phyloP scores from a whole-genome alignment of 2,113 vertebrate genomes.

The Ahaetulla prasina region DNA sequence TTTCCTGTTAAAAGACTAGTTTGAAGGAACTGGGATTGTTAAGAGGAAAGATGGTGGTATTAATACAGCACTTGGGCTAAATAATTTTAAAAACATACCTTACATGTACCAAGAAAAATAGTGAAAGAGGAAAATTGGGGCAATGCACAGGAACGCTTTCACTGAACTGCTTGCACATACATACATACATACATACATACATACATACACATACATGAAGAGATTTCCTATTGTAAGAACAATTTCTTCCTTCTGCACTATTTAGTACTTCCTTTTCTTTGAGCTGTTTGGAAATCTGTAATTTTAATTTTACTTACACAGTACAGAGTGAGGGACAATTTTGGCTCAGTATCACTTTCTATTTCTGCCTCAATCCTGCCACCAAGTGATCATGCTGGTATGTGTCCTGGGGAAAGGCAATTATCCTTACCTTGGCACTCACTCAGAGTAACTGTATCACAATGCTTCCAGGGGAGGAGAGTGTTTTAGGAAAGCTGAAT shows the following conservation, averaged over 20 bases:
- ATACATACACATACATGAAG: background rate
- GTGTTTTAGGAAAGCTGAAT: constrained; percentile 4
- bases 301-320: background rate
- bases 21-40: constrained; percentile 21
- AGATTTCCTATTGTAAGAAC: background rate
- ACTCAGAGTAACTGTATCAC: background rate
- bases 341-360: constrained; percentile 16
- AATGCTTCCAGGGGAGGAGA: background rate
- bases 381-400: constrained; percentile 48
- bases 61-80: background rate
- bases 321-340: constrained; percentile 6
- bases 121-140: background rate
- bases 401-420: background rate
- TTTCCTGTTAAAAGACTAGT: constrained; percentile 3
- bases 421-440: background rate
- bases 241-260: background rate
- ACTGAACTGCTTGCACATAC: background rate
- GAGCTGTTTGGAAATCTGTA: background rate
- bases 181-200: background rate
- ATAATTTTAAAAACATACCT: background rate
- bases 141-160: background rate
- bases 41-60: background rate
- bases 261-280: background rate
- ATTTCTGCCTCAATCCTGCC: constrained; percentile 62
- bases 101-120: background rate